phyloP scores from a whole-genome alignment of 2,113 vertebrate genomes.

The Miniopterus natalensis region DNA sequence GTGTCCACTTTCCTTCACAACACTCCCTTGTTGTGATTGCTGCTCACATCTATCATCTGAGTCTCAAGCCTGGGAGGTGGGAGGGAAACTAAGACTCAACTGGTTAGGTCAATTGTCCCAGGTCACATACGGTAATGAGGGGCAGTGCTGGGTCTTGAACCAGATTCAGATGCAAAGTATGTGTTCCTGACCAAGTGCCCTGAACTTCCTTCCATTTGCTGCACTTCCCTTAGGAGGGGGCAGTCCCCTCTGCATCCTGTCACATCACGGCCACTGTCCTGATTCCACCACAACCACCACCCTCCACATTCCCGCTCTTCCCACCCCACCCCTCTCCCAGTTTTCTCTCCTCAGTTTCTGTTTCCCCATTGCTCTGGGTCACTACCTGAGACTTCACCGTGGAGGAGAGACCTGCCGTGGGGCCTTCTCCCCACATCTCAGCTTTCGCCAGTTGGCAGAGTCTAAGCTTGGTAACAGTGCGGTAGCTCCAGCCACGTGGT shows the following conservation, averaged over 20 bases:
- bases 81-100: neutral
- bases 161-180: neutral
- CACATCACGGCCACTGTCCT: too few relatives aligned
- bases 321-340: neutral
- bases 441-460: neutral
- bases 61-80: neutral
- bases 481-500: neutral
- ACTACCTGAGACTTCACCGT: neutral
- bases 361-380: neutral
- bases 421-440: accelerated
- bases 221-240: neutral
- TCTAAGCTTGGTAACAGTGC: neutral
- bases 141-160: neutral
- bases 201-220: neutral
- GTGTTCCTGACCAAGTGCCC: neutral
- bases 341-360: neutral
- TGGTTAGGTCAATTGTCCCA: too few relatives aligned
- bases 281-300: neutral
- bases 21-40: neutral
- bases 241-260: accelerated
- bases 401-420: neutral
- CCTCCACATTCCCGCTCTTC: neutral
- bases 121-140: neutral
- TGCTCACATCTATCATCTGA: neutral
- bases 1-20: neutral